A percentile compares a stretch with the other conserved stretches of the same genome.
These are phyloP conservation scores for Poecile montanus DNA, from an alignment of 2,797 vertebrate species.

Conservation along the genomic window DNA sequence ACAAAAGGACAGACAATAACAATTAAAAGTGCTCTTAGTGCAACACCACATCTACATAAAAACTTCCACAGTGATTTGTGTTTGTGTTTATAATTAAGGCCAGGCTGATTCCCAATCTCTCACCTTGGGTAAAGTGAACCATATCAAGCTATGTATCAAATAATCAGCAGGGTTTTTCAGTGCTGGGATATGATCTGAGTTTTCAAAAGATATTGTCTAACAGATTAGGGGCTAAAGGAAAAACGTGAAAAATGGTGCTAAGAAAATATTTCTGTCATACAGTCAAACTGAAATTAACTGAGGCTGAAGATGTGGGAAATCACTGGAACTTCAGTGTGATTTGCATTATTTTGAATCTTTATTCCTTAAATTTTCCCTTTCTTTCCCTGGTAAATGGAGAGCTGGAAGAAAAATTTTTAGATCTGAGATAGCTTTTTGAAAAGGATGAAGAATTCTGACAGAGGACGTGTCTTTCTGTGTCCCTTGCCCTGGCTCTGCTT, in stretches of 20 bases:
- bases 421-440: neutral
- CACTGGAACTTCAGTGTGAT: neutral
- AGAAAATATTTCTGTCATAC: neutral
- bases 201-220: neutral
- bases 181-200: neutral
- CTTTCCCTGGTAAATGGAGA: neutral
- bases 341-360: neutral
- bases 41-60: neutral
- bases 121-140: neutral
- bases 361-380: neutral
- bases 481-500: neutral
- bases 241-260: neutral
- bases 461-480: neutral
- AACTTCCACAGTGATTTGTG: neutral
- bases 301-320: neutral
- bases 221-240: neutral
- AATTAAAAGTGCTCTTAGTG: neutral
- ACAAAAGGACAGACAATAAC: neutral
- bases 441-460: neutral
- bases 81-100: neutral
- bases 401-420: neutral
- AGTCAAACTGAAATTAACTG: neutral
- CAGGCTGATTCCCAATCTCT: neutral
- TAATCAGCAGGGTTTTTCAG: neutral
- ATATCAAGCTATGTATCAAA: neutral